Evolutionary conservation across 2,113 vertebrate genomes (phyloP).

Genomic region (Aegypius monachus): DNA sequence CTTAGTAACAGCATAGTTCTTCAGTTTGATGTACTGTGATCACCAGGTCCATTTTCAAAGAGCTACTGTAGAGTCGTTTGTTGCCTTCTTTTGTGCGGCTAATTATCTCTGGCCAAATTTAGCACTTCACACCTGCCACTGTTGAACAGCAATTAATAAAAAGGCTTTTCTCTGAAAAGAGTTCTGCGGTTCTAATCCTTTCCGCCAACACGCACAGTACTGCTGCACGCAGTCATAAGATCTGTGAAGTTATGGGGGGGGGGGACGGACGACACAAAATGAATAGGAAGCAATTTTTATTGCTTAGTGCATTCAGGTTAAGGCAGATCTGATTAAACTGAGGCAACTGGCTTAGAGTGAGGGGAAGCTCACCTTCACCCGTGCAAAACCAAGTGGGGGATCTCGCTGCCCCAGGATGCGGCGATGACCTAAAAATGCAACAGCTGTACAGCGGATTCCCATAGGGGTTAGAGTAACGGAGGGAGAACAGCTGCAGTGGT

Average conservation of each 20-base stretch:
- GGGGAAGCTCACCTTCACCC: background rate
- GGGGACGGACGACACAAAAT: too few relatives aligned
- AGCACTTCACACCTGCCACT: background rate
- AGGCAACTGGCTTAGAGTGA: background rate
- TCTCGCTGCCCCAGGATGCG: fast-evolving
- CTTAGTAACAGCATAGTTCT: background rate
- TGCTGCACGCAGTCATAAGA: fast-evolving
- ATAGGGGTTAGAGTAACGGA: fast-evolving
- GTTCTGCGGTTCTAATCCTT: background rate
- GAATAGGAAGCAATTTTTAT: background rate
- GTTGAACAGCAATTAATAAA: background rate
- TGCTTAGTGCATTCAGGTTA: background rate
- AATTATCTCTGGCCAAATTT: background rate
- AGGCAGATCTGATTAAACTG: background rate
- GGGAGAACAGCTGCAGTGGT: background rate
- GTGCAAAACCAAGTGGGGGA: fast-evolving
- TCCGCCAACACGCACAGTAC: fast-evolving
- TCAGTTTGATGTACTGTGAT: background rate
- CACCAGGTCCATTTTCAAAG: background rate
- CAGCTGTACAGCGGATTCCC: fast-evolving
- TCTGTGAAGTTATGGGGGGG: background rate
- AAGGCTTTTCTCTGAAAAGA: background rate
- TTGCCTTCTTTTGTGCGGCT: background rate
- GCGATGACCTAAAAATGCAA: fast-evolving
- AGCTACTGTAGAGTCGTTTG: background rate